Percentiles rank a stretch among this genome's conserved stretches.
phyloP scores from a whole-genome alignment of 2,113 vertebrate species.

The Gymnobelideus leadbeateri region DNA sequence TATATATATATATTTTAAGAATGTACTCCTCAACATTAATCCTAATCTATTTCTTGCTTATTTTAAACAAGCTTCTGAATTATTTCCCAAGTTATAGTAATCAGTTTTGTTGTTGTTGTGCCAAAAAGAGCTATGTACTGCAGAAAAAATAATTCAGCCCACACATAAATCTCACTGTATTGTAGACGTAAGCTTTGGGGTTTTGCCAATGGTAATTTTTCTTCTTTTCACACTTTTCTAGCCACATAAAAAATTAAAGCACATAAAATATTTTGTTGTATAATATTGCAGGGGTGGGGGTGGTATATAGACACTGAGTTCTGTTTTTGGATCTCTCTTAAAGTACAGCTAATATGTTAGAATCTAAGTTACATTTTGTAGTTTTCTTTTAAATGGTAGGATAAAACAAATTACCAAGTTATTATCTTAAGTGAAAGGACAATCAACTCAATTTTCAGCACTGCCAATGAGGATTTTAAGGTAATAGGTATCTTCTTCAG shows the following conservation, averaged over 20 bases:
- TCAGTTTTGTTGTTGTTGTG: constrained; percentile 47
- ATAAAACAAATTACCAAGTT: constrained; percentile 72
- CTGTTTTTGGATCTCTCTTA: constrained; percentile 65
- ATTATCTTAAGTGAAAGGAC: constrained; percentile 61
- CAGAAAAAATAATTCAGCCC: constrained; percentile 45
- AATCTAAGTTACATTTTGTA: constrained; percentile 75
- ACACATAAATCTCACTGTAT: not conserved
- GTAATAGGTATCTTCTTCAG: constrained; percentile 56
- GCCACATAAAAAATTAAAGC: constrained; percentile 50
- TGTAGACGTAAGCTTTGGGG: constrained; percentile 5
- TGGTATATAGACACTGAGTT: not conserved
- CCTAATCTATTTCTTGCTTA: constrained; percentile 34
- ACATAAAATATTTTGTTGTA: constrained; percentile 60
- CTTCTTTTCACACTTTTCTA: constrained; percentile 7
- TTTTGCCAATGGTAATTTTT: constrained; percentile 28
- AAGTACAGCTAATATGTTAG: constrained; percentile 23
- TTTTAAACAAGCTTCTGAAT: constrained; percentile 28
- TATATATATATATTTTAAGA: constrained; percentile 56
- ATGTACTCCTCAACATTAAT: not conserved
- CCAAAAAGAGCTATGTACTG: not conserved
- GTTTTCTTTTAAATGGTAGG: constrained; percentile 70
- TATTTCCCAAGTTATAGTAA: not conserved
- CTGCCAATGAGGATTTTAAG: constrained; percentile 70
- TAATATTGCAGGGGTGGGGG: constrained; percentile 58
- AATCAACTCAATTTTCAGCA: constrained; percentile 61